Conservation (phyloP, 1,140 invertebrate species). For the Aphelinus atriplicis region DNA sequence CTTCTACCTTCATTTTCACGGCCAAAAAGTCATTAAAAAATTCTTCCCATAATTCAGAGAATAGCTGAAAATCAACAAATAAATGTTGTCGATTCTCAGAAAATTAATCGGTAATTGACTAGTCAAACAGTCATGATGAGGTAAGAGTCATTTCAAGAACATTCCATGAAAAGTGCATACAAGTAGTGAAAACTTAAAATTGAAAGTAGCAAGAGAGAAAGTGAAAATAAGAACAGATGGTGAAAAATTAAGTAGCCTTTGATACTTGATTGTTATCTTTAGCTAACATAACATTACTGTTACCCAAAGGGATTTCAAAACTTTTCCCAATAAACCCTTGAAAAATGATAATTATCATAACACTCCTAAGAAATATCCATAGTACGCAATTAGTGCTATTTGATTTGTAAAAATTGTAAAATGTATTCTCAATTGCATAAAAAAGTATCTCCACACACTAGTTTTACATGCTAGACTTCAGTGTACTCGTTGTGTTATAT, state of each 20-base stretch:
- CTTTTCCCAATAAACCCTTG: neutral
- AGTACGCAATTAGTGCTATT: constrained; percentile 2
- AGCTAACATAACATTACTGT: neutral
- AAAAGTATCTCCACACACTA: constrained; percentile 21
- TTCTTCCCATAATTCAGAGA: constrained; percentile 4
- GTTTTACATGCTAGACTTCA: constrained; percentile 21
- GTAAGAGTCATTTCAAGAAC: constrained; percentile 16
- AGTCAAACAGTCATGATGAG: constrained; percentile 33
- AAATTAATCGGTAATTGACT: constrained; percentile 39
- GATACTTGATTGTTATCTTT: no score
- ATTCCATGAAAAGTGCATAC: constrained; percentile 4
- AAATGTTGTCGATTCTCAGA: constrained; percentile 12
- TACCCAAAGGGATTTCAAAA: constrained; percentile 21
- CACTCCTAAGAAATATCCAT: constrained; percentile 1
- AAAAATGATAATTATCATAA: constrained; percentile 3
- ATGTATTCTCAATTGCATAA: constrained; percentile 2
- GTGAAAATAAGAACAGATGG: constrained; percentile 4
- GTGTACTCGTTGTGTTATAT: constrained; percentile 11
- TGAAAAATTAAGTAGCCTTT: constrained; percentile 14
- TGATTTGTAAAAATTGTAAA: constrained; percentile 10
- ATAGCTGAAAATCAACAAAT: constrained; percentile 19
- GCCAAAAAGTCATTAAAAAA: neutral
- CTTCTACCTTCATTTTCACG: neutral
- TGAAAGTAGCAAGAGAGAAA: constrained; percentile 17
- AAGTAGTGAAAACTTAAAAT: constrained; percentile 12